phyloP scores from a whole-genome alignment of 2,888 invertebrate species.

The Cyaniris semiargus region DNA sequence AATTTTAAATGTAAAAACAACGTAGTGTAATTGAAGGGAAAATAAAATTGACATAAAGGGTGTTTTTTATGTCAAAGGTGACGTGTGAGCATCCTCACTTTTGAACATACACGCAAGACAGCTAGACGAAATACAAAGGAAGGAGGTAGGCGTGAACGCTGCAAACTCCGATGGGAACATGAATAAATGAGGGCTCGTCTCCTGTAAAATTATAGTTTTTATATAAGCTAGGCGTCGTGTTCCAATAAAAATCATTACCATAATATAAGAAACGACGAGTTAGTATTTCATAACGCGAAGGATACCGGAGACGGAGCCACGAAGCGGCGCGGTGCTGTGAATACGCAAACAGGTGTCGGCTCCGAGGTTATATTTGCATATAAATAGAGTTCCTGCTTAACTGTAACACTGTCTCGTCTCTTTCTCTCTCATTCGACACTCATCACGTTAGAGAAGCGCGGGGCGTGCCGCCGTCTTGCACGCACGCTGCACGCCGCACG shows the following conservation, averaged over 20 bases:
- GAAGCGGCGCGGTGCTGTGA: constrained; percentile 70
- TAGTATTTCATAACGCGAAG: constrained; percentile 62
- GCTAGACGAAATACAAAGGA: constrained; percentile 18
- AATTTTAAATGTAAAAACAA: background rate
- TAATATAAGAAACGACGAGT: constrained; percentile 40
- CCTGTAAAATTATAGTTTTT: constrained; percentile 20
- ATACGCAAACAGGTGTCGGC: constrained; percentile 81
- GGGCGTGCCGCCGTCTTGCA: constrained; percentile 67
- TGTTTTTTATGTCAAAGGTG: background rate
- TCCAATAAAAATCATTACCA: background rate
- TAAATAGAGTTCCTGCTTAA: constrained; percentile 81
- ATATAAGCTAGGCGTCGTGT: constrained; percentile 17
- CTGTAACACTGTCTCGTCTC: constrained; percentile 75
- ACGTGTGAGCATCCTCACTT: background rate
- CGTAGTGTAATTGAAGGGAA: background rate
- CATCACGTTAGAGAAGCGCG: constrained; percentile 63
- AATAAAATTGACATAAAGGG: background rate
- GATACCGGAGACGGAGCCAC: constrained; percentile 71
- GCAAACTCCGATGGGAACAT: constrained; percentile 6
- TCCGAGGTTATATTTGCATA: constrained; percentile 80
- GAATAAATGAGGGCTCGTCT: background rate
- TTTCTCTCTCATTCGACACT: constrained; percentile 63
- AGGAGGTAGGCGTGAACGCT: constrained; percentile 6
- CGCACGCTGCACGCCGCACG: constrained; percentile 58
- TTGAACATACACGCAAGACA: background rate